These are phyloP conservation scores for Holothuria glaberrima DNA, from an alignment of 35 echinoderm and acorn worm species.

Conservation along the genomic window DNA sequence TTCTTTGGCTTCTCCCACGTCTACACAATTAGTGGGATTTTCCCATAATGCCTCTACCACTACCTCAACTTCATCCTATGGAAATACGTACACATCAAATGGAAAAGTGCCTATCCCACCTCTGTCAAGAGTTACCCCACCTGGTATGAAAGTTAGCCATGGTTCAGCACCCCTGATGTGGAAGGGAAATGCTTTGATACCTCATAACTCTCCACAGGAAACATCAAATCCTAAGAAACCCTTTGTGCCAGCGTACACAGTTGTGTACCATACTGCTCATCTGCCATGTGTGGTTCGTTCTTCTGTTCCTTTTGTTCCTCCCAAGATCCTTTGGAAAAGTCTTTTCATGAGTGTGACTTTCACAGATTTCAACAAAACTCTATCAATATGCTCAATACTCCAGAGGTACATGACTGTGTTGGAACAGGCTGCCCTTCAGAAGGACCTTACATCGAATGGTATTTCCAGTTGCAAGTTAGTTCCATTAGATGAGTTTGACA, in stretches of 20 bases:
- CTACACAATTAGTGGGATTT: neutral
- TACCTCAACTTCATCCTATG: no score
- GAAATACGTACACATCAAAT: no score
- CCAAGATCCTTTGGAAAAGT: constrained; percentile 53
- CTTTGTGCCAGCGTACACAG: constrained; percentile 55
- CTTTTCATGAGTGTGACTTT: constrained; percentile 56
- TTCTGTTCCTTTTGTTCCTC: constrained; percentile 68
- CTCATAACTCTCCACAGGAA: constrained; percentile 29
- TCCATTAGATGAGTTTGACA: constrained; percentile 64
- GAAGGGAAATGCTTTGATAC: constrained; percentile 42
- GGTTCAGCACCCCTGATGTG: neutral
- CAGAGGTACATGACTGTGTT: constrained; percentile 78
- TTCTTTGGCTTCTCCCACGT: neutral
- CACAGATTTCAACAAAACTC: constrained; percentile 63
- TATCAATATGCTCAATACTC: constrained; percentile 52
- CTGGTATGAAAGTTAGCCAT: no score
- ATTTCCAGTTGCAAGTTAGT: constrained; percentile 80
- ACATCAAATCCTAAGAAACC: constrained; percentile 58
- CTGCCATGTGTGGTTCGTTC: constrained; percentile 61
- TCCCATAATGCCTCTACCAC: no score
- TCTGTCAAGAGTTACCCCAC: no score
- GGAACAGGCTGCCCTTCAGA: constrained; percentile 65
- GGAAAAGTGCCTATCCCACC: no score
- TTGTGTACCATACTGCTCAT: constrained; percentile 47
- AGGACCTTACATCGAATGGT: constrained; percentile 53